These are phyloP conservation scores for Drosophila gunungcola DNA, from an alignment of 1,140 invertebrate species.

Conservation along the genomic window DNA sequence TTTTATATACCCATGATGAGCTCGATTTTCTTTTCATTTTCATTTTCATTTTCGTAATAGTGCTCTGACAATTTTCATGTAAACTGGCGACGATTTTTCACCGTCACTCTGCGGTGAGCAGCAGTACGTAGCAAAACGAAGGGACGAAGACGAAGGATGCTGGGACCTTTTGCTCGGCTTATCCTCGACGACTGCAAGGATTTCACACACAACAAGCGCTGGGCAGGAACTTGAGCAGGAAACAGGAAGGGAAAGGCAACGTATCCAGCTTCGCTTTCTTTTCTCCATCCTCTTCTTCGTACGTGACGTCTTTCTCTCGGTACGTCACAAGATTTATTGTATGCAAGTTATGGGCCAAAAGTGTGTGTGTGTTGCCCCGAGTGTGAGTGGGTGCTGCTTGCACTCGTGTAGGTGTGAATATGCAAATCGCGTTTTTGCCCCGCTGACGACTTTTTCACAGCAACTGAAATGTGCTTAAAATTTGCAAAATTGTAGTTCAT, in stretches of 20 bases:
- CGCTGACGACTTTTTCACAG: constrained; percentile 69
- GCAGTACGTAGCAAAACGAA: not conserved
- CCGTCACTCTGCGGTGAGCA: constrained; percentile 58
- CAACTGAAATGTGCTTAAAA: constrained; percentile 79
- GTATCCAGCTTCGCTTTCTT: constrained; percentile 60
- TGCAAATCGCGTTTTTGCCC: constrained; percentile 72
- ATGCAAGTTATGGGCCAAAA: constrained; percentile 68
- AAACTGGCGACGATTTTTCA: constrained; percentile 79
- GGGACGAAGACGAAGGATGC: constrained; percentile 26
- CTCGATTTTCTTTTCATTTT: constrained; percentile 76
- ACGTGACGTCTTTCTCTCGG: constrained; percentile 82
- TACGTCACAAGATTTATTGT: constrained; percentile 83
- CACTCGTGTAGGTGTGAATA: constrained; percentile 51
- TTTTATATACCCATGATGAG: constrained; percentile 65
- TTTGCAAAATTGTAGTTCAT: constrained; percentile 77
- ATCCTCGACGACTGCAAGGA: constrained; percentile 70
- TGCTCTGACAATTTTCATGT: constrained; percentile 72
- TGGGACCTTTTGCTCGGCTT: constrained; percentile 48
- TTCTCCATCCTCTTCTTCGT: constrained; percentile 33
- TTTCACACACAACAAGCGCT: constrained; percentile 51
- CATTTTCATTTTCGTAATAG: constrained; percentile 78
- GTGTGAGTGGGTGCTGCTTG: constrained; percentile 56
- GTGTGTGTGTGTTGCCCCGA: not conserved
- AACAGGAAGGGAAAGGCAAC: constrained; percentile 78
- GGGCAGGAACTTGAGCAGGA: constrained; percentile 77